Percentiles rank a stretch among this genome's conserved stretches.
Conservation (phyloP, 2,797 vertebrate genomes). For the Myiotriccus ornatus region DNA sequence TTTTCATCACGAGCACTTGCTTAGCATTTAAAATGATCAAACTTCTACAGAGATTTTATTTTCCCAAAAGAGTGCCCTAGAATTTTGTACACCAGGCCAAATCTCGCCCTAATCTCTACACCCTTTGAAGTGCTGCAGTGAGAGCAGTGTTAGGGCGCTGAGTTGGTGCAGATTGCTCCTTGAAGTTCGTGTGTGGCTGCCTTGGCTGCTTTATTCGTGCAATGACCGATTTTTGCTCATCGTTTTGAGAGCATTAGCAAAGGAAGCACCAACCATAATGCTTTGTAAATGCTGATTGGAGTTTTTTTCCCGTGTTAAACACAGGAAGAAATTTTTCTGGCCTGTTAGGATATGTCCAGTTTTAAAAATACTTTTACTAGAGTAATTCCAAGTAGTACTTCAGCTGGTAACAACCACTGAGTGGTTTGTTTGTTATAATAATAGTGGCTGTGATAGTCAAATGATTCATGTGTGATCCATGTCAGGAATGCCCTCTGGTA, state of each 20-base stretch:
- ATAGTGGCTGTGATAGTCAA: background rate
- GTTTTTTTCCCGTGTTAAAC: background rate
- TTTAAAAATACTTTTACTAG: conserved; percentile 67
- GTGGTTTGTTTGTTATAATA: background rate
- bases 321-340: background rate
- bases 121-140: conserved; percentile 10
- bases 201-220: background rate
- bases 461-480: background rate
- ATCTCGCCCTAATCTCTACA: background rate
- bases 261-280: background rate
- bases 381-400: conserved; percentile 47
- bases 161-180: background rate
- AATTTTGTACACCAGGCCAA: background rate
- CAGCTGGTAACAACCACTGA: background rate
- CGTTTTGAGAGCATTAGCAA: background rate
- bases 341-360: conserved; percentile 50
- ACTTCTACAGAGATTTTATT: background rate
- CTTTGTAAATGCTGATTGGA: conserved; percentile 7
- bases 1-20: background rate
- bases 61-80: background rate
- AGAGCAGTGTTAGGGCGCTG: background rate
- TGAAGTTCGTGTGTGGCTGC: background rate
- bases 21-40: conserved; percentile 45
- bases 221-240: background rate
- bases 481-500: background rate